Evolutionary conservation across 2,113 vertebrate genomes (phyloP), one percentile per base, ranked within the genome.

Genomic region (Grus americana): DNA sequence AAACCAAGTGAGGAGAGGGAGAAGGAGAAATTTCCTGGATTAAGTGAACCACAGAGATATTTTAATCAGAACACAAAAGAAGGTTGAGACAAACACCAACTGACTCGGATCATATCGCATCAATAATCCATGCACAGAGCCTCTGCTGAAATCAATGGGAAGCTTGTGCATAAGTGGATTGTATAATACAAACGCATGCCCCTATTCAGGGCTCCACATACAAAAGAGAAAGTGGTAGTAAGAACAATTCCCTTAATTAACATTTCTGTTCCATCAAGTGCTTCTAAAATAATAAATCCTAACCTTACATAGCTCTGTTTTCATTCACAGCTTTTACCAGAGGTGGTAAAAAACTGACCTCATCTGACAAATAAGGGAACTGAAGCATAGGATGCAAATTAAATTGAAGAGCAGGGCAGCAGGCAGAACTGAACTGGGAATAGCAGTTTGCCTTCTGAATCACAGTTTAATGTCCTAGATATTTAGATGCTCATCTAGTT

Each of bases 401-500:
- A 95, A 80, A 95, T 32, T 40, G 81, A 91, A 79, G 84, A 95
- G 78, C 74, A 88, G 62, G 15, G 23, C 78, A 95, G 89, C 84
- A 93, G 34, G 62, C 74, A 96, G 72, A 76, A 50, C 74, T 94
- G 58, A 92, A 57, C 58, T 58, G 66, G 78, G 88, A 97, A 97
- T 21, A 90, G 92, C 91, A 95, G 75, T 82, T 93, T 92, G 91
- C 71, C 78, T 94, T 75, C 87, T 96, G 96, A 96, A 90, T 95
- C 94, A 95, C 86, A 94, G 89, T 73, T 65, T 55, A 94, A 74
- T 74, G 87, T 62, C 94, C 95, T 88, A 95, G 78, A 94, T 96
- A 95, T 93, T 94, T 61, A 94, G 73, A 96, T 81, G 81, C 74
- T 90, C 96, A 91, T 95, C 92, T 93, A 91, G 89, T 79, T 95